Evolutionary conservation across 1,140 invertebrate genomes (phyloP), one percentile per base, ranked within the genome.

Genomic region (Temnothorax longispinosus): DNA sequence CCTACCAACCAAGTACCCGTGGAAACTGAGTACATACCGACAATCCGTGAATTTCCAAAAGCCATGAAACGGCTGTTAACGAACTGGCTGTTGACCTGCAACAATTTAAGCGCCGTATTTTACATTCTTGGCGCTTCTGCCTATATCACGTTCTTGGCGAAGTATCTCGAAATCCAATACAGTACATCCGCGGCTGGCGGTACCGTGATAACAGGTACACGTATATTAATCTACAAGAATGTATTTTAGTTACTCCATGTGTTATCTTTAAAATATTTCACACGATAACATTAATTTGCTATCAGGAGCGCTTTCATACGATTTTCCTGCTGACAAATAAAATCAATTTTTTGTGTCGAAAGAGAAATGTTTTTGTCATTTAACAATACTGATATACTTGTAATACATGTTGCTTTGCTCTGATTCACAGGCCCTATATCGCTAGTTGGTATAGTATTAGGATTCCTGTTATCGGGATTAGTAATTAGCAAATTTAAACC

Each of bases 151-250:
- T 97, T 96, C 89, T 94, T 97, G 88, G 96, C 97, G 7, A 97
- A 97, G 90, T 97, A 97, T 90, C 96, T 97, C 88, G 97, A 97
- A 94, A 96, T 97, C 6, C 96, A 97, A 89, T 98, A 97, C 86
- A 95, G 96, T 88, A 96, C 96, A 75, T 96, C 96, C 0, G 95
- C 97, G 10, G 96, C 96, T 13, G 94, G 94, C 64, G 97, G 97
- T 18, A 97, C 96, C 10, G 94, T 97, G 38, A 94, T 97, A 85
- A 96, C 96, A 89, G 97, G 97, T 95, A 94, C 13, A 7, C 27
- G 27, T 47, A 5, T 1, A 13, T 82, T 18, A 11, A 82, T 72
- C 8, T 27, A 44, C 3, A 44, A 41, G 8, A 21, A 13, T 27
- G 27, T n/a, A 18, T 41, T 44, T 69, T 44, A 41, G 52, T 41